Evolutionary conservation across 2,888 invertebrate species (phyloP).

Genomic region (Callinectes sapidus): DNA sequence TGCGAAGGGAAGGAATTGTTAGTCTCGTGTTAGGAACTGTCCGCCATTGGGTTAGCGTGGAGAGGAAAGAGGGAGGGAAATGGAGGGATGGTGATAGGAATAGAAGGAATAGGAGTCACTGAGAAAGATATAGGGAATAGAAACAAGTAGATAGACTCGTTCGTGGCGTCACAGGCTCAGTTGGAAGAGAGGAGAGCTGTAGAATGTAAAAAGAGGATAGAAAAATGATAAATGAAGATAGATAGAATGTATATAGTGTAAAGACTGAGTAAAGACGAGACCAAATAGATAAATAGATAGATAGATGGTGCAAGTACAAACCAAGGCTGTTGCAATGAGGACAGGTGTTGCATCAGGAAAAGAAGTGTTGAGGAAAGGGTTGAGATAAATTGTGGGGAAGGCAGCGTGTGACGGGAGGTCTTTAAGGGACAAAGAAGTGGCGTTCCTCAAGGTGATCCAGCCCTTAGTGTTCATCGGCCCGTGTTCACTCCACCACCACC

Average conservation of each 20-base stretch:
- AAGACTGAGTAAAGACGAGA: not conserved
- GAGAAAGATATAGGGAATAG: too few species aligned
- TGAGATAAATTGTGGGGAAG: not conserved
- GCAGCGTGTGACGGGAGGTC: conserved; percentile 21
- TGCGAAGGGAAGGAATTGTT: not conserved
- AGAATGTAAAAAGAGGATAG: not conserved
- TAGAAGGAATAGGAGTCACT: too few species aligned
- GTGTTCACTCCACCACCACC: not conserved
- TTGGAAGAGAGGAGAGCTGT: too few species aligned
- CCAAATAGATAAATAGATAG: not conserved
- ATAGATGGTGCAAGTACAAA: not conserved
- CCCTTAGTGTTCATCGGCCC: not conserved
- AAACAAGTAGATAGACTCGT: too few species aligned
- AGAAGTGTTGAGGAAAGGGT: not conserved
- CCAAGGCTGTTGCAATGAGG: not conserved
- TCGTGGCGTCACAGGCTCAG: too few species aligned
- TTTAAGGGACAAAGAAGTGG: conserved; percentile 16
- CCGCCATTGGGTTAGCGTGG: too few species aligned
- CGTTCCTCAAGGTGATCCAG: not conserved
- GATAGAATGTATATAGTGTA: not conserved
- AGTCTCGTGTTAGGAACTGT: too few species aligned
- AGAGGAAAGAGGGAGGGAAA: too few species aligned
- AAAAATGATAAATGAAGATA: not conserved
- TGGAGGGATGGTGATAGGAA: too few species aligned
- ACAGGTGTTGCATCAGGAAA: not conserved